A percentile compares a stretch with the other conserved stretches of the same genome.
These are phyloP conservation scores for Serinus canaria DNA, from an alignment of 2,113 vertebrate species.

Conservation along the genomic window DNA sequence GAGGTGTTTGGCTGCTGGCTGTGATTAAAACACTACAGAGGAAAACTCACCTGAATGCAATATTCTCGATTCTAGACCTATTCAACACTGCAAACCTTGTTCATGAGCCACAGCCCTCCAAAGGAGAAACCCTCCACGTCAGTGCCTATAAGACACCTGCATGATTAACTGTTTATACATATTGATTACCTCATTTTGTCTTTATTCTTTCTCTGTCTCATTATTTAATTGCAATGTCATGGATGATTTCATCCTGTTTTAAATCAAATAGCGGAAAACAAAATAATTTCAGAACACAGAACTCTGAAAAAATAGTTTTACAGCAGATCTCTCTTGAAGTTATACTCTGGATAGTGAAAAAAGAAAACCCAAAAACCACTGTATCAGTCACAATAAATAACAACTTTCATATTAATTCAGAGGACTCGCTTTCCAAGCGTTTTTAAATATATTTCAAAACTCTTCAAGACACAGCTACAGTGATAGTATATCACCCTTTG, in stretches of 20 bases:
- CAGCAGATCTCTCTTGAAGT: not conserved
- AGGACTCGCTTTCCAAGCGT: not conserved
- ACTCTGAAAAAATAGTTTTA: not conserved
- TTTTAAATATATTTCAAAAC: not conserved
- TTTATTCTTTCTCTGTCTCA: not conserved
- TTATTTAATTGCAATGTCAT: slow-evolving; percentile 19
- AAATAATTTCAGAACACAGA: not conserved
- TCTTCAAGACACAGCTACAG: not conserved
- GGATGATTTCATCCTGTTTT: slow-evolving; percentile 5
- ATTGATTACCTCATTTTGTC: not conserved
- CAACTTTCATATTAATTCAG: not conserved
- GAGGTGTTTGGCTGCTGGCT: not conserved
- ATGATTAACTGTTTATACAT: not conserved
- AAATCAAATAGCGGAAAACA: slow-evolving; percentile 18
- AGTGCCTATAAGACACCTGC: not conserved
- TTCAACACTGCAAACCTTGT: not conserved
- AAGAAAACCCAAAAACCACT: too few species aligned
- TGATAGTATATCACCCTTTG: rapidly evolving
- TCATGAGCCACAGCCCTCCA: not conserved
- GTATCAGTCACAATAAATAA: not conserved
- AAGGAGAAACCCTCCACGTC: not conserved
- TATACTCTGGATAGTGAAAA: not conserved
- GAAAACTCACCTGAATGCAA: not conserved
- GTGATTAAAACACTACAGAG: not conserved
- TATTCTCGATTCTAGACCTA: not conserved